Percentiles rank a stretch among this genome's conserved stretches.
phyloP scores from a whole-genome alignment of 2,113 vertebrate genomes.

The Aptenodytes forsteri region DNA sequence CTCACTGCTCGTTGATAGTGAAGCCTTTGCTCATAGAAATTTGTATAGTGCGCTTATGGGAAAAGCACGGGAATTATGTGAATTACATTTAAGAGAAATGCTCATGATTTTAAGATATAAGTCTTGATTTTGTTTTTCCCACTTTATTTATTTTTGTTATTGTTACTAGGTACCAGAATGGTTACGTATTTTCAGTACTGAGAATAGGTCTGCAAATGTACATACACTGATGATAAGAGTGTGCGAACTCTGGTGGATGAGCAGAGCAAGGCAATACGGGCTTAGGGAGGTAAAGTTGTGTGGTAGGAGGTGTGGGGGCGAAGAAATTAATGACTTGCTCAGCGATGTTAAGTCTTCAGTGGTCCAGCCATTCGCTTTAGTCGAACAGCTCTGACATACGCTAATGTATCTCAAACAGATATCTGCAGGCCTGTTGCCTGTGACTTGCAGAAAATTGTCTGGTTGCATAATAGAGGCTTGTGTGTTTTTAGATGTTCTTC shows the following conservation, averaged over 20 bases:
- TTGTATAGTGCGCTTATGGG: rapidly evolving
- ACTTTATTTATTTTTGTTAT: neutral
- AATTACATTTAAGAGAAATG: neutral
- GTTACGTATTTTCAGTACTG: neutral
- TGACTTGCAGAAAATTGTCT: neutral
- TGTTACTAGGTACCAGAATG: neutral
- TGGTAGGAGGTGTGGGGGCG: neutral
- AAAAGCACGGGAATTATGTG: neutral
- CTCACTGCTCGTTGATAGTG: neutral
- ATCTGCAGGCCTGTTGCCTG: neutral
- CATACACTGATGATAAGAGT: neutral
- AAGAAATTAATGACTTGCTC: neutral
- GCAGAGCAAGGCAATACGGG: neutral
- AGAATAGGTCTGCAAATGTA: neutral
- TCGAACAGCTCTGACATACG: rapidly evolving
- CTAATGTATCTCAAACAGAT: neutral
- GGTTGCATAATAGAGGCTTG: neutral
- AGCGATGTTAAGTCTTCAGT: neutral
- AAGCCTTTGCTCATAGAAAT: neutral
- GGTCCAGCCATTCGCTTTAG: neutral
- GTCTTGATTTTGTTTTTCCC: neutral
- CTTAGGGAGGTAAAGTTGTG: neutral
- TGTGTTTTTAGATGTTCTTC: neutral
- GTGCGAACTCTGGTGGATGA: neutral
- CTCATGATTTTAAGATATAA: neutral